Evolutionary conservation across 2,797 vertebrate species (phyloP), one percentile per base, ranked within the genome.

Genomic region (Pseudotriccus pelzelni): DNA sequence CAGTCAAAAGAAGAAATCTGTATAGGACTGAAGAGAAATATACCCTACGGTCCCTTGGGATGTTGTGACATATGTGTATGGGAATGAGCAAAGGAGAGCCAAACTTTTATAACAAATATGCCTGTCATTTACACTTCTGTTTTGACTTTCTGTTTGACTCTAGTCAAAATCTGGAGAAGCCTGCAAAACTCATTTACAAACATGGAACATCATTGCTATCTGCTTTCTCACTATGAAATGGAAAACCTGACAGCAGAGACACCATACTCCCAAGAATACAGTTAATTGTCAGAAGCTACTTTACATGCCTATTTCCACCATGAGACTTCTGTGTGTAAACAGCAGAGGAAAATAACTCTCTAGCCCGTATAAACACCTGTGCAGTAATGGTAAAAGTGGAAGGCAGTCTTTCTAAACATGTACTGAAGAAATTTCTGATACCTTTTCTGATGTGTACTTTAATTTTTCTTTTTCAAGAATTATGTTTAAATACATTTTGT

Each of bases 401-500:
- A 88, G 44, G 22, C 47, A 10, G 5, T 41, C 10, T 74, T 91
- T 76, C 66, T 43, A 80, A 70, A 55, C 15, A 32, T 20, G 9
- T 30, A 75, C 20, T 77, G 43, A 22, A 84, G 8, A 50, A 53
- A 52, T 56, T 64, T 62, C 55, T 89, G 56, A 77, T 84, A 39
- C 8, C 66, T 95, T 96, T 96, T 60, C 67, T 96, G 86, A 66
- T 15, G 73, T 70, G 12, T 12, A 46, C 25, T 85, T 58, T 1
- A 12, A 37, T 69, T 43, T 15, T 58, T 10, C 7, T 77, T 39
- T 41, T 79, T 47, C 10, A 75, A 39, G 94, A 66, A 84, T 84
- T 37, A 21, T 85, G 16, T 84, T 87, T 94, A n/a, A 88, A 91
- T 87, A 37, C 49, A 43, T 90, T 93, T 95, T 44, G 80, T 20